Percentiles rank a stretch among this genome's conserved stretches.
Conservation (phyloP, 2,888 invertebrate species). For the Philhelius pedissequus region DNA sequence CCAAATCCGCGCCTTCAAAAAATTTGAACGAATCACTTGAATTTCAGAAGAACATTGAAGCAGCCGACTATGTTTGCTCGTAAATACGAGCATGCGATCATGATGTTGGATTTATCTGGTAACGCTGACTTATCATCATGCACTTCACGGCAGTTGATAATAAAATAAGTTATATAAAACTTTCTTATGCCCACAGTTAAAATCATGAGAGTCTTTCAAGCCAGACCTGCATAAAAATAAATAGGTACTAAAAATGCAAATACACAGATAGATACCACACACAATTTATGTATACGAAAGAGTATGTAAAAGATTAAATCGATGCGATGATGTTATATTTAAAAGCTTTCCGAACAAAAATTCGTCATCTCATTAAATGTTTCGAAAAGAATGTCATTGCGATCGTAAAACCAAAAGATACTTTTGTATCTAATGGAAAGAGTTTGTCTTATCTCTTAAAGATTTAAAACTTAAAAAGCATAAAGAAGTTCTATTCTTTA, state of each 20-base stretch:
- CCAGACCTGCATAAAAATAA: not conserved
- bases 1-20: too few species aligned
- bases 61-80: too few species aligned
- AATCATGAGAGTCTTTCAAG: not conserved
- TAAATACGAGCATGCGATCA: too few species aligned
- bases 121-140: conserved; percentile 41
- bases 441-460: conserved; percentile 21
- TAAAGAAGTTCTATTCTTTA: not conserved
- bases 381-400: conserved; percentile 36
- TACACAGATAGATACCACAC: conserved; percentile 34
- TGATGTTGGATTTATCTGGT: too few species aligned
- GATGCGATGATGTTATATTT: not conserved
- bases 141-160: not conserved
- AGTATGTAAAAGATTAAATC: conserved; percentile 32
- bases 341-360: conserved; percentile 18
- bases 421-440: conserved; percentile 30
- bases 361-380: conserved; percentile 53
- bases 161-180: not conserved
- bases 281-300: too few species aligned
- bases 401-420: conserved; percentile 19
- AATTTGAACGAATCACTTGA: too few species aligned
- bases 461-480: conserved; percentile 25
- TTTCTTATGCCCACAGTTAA: not conserved
- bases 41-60: too few species aligned
- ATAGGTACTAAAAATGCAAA: conserved; percentile 55